Conservation (phyloP, 2,113 vertebrate species). For the Puffinus mauretanicus region DNA sequence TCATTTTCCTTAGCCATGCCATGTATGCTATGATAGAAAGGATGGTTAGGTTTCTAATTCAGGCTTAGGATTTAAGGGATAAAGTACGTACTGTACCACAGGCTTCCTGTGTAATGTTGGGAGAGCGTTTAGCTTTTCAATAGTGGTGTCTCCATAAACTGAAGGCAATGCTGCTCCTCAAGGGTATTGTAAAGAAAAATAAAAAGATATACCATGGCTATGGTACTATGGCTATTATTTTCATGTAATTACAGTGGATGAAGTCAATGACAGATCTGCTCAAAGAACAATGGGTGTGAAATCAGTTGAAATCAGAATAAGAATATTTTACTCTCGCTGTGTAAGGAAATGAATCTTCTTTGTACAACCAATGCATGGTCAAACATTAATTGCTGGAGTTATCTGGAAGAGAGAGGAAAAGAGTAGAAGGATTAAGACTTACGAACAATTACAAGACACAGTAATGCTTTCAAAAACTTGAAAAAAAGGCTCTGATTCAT, state of each 20-base stretch:
- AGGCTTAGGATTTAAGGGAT: not conserved
- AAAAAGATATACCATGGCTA: not conserved
- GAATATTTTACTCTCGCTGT: not conserved
- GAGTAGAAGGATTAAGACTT: not conserved
- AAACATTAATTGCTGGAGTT: not conserved
- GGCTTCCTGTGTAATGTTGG: not conserved
- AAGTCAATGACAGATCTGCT: not conserved
- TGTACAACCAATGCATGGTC: not conserved
- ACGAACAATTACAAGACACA: not conserved
- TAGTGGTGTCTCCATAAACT: not conserved
- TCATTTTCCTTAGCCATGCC: not conserved
- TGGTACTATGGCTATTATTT: not conserved
- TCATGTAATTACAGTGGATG: not conserved
- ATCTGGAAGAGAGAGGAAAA: not conserved
- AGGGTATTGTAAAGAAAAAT: not conserved
- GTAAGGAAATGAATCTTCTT: not conserved
- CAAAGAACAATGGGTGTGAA: not conserved
- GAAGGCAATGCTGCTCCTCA: not conserved
- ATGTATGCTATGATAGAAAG: not conserved
- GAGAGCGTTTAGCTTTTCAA: fast-evolving
- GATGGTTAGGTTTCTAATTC: not conserved
- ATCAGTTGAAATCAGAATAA: not conserved
- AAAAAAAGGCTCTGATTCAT: not conserved
- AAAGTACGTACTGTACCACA: not conserved
- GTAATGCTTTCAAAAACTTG: not conserved